Percentiles rank a stretch among this genome's conserved stretches.
phyloP scores from a whole-genome alignment of 2,888 invertebrate species.

The Lasioglossum figueresi region DNA sequence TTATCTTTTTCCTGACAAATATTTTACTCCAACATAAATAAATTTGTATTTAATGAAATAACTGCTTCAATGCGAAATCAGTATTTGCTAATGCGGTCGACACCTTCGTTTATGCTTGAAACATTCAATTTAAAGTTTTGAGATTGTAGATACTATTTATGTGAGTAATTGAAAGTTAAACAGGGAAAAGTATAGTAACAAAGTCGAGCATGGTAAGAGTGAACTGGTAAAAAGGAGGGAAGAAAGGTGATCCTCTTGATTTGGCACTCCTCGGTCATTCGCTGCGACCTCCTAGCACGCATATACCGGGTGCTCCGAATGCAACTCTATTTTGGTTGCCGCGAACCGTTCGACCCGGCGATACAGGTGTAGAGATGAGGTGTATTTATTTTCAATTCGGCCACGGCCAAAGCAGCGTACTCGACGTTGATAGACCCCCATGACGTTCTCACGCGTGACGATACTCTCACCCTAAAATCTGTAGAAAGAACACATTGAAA shows the following conservation, averaged over 20 bases:
- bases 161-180: not conserved
- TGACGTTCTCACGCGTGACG: constrained; percentile 36
- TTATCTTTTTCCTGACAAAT: not conserved
- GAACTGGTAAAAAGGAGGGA: constrained; percentile 48
- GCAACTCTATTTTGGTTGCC: constrained; percentile 76
- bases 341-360: constrained; percentile 63
- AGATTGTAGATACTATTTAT: too few species aligned
- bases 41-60: too few species aligned
- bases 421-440: constrained; percentile 42
- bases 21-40: not conserved
- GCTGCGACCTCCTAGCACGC: constrained; percentile 64
- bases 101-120: too few species aligned
- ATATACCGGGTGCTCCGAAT: constrained; percentile 77
- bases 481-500: not conserved
- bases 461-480: not conserved
- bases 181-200: not conserved
- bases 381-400: constrained; percentile 82
- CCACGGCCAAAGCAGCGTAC: constrained; percentile 78
- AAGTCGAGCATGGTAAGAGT: not conserved
- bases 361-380: constrained; percentile 57
- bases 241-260: constrained; percentile 76
- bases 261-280: constrained; percentile 76
- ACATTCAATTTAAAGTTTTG: too few species aligned
- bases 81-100: too few species aligned
- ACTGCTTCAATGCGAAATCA: too few species aligned